These are phyloP conservation scores for Dryococelus australis DNA, from an alignment of 2,888 invertebrate genomes.

Conservation along the genomic window DNA sequence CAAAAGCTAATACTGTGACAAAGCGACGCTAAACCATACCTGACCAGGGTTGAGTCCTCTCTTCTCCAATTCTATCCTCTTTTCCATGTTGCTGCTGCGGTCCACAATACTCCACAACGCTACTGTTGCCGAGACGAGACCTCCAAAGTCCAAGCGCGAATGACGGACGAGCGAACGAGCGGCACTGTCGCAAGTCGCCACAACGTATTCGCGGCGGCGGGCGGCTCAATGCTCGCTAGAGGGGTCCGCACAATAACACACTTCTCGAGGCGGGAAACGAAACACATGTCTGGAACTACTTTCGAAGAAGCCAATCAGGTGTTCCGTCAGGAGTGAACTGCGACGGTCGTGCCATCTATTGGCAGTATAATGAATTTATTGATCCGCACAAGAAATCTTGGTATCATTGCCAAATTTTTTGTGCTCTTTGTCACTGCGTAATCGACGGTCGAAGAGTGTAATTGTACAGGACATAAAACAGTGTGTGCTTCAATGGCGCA, in stretches of 20 bases:
- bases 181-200: slow-evolving; percentile 48
- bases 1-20: neutral
- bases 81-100: slow-evolving; percentile 74
- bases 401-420: neutral
- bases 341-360: slow-evolving; percentile 40
- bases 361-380: slow-evolving; percentile 40
- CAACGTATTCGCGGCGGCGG: slow-evolving; percentile 46
- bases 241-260: slow-evolving; percentile 54
- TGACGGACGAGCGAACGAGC: slow-evolving; percentile 56
- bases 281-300: slow-evolving; percentile 57
- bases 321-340: slow-evolving; percentile 21
- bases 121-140: slow-evolving; percentile 54
- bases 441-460: no score
- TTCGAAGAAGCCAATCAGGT: slow-evolving; percentile 56
- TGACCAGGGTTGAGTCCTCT: slow-evolving; percentile 89
- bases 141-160: slow-evolving; percentile 58
- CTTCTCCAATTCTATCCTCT: slow-evolving; percentile 93
- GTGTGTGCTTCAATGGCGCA: neutral
- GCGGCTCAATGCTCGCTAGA: slow-evolving; percentile 51
- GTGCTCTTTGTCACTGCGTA: no score
- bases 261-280: slow-evolving; percentile 57
- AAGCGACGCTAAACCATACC: slow-evolving; percentile 67
- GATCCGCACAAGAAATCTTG: slow-evolving; percentile 25
- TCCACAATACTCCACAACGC: slow-evolving; percentile 50
- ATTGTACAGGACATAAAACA: neutral